These are phyloP conservation scores for Agrotis clavis DNA, from an alignment of 2,888 invertebrate genomes.

Conservation along the genomic window DNA sequence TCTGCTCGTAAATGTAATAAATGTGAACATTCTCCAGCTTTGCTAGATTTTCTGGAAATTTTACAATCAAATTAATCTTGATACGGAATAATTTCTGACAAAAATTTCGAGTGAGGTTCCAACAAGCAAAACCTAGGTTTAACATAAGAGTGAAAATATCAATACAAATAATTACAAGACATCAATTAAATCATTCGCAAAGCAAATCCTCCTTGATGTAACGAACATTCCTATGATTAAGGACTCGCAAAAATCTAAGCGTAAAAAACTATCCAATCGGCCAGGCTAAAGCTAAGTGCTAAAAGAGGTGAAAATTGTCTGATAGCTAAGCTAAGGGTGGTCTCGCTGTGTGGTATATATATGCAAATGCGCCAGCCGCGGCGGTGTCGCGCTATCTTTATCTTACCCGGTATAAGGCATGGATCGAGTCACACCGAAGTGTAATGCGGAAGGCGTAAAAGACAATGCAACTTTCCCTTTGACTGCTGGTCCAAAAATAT, in stretches of 20 bases:
- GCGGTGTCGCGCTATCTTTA: slow-evolving; percentile 85
- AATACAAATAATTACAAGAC: not conserved
- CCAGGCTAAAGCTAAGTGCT: slow-evolving; percentile 32
- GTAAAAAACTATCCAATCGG: slow-evolving; percentile 41
- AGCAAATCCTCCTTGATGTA: not conserved
- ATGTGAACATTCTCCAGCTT: too few relatives aligned
- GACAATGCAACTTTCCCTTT: too few relatives aligned
- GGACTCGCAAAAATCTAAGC: slow-evolving; percentile 10
- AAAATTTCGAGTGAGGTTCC: not conserved
- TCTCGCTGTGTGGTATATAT: slow-evolving; percentile 85
- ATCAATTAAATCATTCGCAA: not conserved
- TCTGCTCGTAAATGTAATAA: too few relatives aligned
- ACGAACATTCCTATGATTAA: slow-evolving; percentile 14
- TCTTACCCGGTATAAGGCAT: slow-evolving; percentile 69
- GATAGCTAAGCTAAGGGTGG: slow-evolving; percentile 75
- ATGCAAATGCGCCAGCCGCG: slow-evolving; percentile 82
- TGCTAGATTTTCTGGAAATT: not conserved
- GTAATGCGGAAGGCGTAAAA: slow-evolving; percentile 50
- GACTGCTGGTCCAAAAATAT: too few relatives aligned
- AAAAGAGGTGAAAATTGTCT: slow-evolving; percentile 70
- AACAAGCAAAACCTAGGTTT: too few relatives aligned
- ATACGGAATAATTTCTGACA: too few relatives aligned
- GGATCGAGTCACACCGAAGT: slow-evolving; percentile 74
- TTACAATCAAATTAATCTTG: not conserved
- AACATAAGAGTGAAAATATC: not conserved